Base-by-base conservation (phyloP, 2,888 invertebrate genomes). In the Sphaerophoria taeniata region DNA sequence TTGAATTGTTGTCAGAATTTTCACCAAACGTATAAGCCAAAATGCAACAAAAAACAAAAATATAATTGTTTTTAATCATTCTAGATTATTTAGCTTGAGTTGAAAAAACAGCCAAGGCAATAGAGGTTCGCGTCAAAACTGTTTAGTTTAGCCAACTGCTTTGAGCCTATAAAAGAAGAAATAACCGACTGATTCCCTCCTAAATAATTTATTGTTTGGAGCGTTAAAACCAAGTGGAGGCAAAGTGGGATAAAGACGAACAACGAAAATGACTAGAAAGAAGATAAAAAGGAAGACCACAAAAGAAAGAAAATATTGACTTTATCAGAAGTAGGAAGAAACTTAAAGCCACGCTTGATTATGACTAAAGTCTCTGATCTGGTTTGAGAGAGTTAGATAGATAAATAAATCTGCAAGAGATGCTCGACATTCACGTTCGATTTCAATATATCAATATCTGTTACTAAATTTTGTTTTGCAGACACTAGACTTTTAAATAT, bases 131-230 rank as follows among this genome's bases (percentile, higher is more conserved):
- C 81, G 76, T 73, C 24, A 39, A 72, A 73, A 85, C 85, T 85
- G 85, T 45, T 76, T 73, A 76, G 60, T 70, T 81, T 55, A 70
- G 45, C 51, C 81, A 70, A 77, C 69, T 76, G 73, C 72, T 56
- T 49, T 63, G 81, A 73, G 85, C 76, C 81, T 85, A 85, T 85
- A 85, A 85, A 85, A 85, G 81, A 81, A 85, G 81, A 85, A 80
- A 80, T 73, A 76, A 58, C 76, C 73, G 76, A 58, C 73, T 5
- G 45, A 77, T 77, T 73, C 81, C 85, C 78, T 72, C 63, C 65
- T n/a, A 55, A 70, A 39, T 36, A 12, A 36, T 43, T 71, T 65
- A 39, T 70, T 76, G 72, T 72, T 14, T 1, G 36, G 58, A 24
- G 24, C 24, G 49, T 14, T n/a, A 1, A 31, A 5, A 43, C 14